A percentile compares a stretch with the other conserved stretches of the same genome.
These are phyloP conservation scores for Micronisus gabar DNA, from an alignment of 2,113 vertebrate genomes.

Conservation along the genomic window DNA sequence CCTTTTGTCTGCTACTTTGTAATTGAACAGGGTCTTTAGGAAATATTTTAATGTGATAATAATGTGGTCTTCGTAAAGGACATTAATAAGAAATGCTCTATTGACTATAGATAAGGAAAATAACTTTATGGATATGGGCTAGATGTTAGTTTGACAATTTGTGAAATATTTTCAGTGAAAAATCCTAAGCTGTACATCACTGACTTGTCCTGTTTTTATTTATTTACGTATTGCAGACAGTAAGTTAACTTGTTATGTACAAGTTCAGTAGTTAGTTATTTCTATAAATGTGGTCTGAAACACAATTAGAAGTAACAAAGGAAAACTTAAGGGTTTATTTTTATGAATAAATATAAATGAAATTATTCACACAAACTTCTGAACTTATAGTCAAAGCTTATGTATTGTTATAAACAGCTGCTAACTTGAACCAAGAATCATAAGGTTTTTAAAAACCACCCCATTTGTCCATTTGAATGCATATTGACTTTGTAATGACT, in stretches of 20 bases:
- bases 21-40: background rate
- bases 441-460: background rate
- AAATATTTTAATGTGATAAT: background rate
- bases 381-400: background rate
- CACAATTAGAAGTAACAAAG: background rate
- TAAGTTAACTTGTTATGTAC: background rate
- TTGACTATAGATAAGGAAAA: background rate
- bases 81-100: background rate
- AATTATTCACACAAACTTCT: background rate
- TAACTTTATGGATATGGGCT: background rate
- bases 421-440: background rate
- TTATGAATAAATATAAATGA: background rate
- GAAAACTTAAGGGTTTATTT: background rate
- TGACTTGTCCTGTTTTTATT: background rate
- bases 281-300: background rate
- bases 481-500: background rate
- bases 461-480: rapidly evolving
- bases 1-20: background rate
- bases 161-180: background rate
- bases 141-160: background rate
- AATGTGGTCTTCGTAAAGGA: background rate
- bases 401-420: rapidly evolving
- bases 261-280: background rate
- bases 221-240: background rate
- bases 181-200: background rate